Evolutionary conservation across 2,113 vertebrate genomes (phyloP).

Genomic region (Calidris pugnax): DNA sequence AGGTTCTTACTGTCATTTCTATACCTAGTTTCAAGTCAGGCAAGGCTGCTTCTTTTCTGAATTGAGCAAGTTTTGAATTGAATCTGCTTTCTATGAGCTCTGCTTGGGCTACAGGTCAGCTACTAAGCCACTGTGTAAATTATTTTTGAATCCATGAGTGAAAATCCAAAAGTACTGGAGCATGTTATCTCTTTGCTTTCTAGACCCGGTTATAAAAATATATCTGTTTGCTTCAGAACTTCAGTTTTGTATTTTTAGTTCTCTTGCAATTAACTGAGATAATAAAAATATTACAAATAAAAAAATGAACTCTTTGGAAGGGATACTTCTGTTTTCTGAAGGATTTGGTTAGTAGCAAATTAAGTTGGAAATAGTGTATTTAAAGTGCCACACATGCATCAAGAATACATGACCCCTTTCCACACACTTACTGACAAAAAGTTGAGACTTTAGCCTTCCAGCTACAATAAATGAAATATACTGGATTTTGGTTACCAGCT

Average conservation of each 20-base stretch:
- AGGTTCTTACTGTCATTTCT: background rate
- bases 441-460: background rate
- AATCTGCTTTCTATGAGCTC: background rate
- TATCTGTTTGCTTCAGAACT: background rate
- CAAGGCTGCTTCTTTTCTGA: background rate
- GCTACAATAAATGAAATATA: conserved; percentile 21
- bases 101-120: background rate
- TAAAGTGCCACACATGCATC: background rate
- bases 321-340: conserved; percentile 42
- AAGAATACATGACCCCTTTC: conserved; percentile 7
- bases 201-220: background rate
- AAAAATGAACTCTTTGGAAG: conserved; percentile 17
- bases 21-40: background rate
- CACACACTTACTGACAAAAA: background rate
- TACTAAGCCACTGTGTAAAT: background rate
- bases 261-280: conserved; percentile 31
- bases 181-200: background rate
- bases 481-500: background rate
- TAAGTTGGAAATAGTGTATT: conserved; percentile 12
- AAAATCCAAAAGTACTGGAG: background rate
- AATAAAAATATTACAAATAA: conserved; percentile 35
- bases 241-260: conserved; percentile 33
- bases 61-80: background rate
- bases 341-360: conserved; percentile 40
- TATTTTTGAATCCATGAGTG: background rate